These are phyloP conservation scores for Lonchura striata DNA, from an alignment of 2,113 vertebrate species.

Conservation along the genomic window DNA sequence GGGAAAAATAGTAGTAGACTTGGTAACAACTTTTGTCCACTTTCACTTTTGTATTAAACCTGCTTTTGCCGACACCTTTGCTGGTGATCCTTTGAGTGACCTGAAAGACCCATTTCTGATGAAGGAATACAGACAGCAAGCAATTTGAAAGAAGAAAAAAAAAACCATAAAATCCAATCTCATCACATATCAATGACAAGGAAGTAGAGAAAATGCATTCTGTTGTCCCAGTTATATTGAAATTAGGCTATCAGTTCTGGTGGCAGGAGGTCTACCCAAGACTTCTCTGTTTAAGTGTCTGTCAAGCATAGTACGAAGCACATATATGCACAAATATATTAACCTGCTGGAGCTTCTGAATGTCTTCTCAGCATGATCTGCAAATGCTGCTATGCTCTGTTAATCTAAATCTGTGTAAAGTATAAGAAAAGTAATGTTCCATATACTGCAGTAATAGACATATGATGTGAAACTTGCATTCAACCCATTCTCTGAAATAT, in stretches of 20 bases:
- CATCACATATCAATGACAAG: neutral
- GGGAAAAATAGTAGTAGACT: neutral
- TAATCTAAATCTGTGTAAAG: constrained; percentile 16
- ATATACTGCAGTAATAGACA: neutral
- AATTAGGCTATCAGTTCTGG: neutral
- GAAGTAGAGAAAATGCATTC: neutral
- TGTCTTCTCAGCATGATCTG: neutral
- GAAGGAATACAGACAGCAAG: neutral
- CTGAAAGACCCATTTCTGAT: neutral
- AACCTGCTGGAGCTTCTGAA: neutral
- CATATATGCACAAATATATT: neutral
- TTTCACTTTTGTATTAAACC: neutral
- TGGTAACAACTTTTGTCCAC: neutral
- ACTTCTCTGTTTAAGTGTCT: constrained; percentile 13
- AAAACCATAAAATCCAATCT: neutral
- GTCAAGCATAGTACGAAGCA: neutral
- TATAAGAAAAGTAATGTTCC: constrained; percentile 27
- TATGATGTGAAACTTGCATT: constrained; percentile 1
- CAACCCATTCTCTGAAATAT: neutral
- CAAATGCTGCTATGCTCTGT: neutral
- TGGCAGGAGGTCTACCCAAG: neutral
- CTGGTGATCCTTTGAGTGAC: neutral
- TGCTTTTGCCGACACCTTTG: neutral
- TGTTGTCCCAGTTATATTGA: neutral
- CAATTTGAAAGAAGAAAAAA: neutral